These are phyloP conservation scores for Prionailurus viverrinus DNA, from an alignment of 2,113 vertebrate genomes.

Conservation along the genomic window DNA sequence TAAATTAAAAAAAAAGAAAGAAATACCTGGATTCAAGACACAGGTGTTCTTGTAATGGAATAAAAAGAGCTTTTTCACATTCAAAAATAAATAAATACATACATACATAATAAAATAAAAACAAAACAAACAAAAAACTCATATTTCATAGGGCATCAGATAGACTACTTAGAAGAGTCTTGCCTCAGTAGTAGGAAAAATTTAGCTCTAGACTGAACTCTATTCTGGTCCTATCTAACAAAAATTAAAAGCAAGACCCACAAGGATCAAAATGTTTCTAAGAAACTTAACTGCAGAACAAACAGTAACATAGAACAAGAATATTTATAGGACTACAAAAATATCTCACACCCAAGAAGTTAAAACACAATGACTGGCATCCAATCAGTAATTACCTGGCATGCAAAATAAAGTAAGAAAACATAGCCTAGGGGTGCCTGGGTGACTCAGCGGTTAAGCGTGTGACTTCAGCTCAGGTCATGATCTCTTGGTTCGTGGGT, in stretches of 20 bases:
- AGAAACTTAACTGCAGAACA: not conserved
- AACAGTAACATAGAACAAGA: not conserved
- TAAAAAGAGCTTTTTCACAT: not conserved
- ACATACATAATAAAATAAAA: not conserved
- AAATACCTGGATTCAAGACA: not conserved
- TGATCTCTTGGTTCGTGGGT: too few relatives aligned
- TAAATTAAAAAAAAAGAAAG: not conserved
- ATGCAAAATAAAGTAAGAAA: not conserved
- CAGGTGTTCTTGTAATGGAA: not conserved
- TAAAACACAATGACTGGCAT: not conserved
- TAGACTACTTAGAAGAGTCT: not conserved
- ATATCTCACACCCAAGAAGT: not conserved
- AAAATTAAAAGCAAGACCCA: not conserved
- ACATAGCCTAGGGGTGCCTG: too few relatives aligned
- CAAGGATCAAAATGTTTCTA: not conserved
- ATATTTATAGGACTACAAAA: not conserved
- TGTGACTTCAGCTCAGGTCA: too few relatives aligned
- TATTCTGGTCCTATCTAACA: not conserved
- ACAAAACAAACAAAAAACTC: not conserved
- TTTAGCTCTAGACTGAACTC: not conserved
- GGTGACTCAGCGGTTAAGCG: too few relatives aligned
- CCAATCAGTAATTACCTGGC: not conserved
- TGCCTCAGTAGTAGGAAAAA: not conserved
- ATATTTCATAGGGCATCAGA: not conserved
- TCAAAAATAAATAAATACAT: too few relatives aligned